Evolutionary conservation across 2,888 invertebrate genomes (phyloP), one percentile per base, ranked within the genome.

Genomic region (Athalia cordata): DNA sequence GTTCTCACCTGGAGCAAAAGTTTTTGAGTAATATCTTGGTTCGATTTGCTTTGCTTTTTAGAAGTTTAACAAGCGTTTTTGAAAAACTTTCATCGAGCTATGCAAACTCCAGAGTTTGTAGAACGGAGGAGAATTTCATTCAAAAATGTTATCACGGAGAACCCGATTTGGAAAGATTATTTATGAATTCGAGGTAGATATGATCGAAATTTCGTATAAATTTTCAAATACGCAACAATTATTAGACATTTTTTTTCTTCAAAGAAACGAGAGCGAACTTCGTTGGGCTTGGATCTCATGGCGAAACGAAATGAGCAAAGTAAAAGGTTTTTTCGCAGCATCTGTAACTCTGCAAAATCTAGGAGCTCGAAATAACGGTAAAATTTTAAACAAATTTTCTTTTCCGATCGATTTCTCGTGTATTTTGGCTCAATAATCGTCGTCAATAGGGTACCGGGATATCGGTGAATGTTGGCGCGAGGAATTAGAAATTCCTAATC

Each of bases 281-380:
- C 89, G 90, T 80, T 93, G 93, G 92, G 90, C 93, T 0, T 96
- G 96, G 96, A 86, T 91, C 13, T 90, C 90, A 5, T 96, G 95
- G 95, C 91, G 95, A 80, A 91, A 94, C 81, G 92, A 91, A 11
- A 92, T 94, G 6, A 94, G 94, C 0, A 91, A 90, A 3, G 92
- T 95, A 87, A 93, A 91, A 79, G 84, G 90, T 13, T 88, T 92
- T 3, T 96, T 93, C 86, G 87, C 88, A 4, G 86, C 89, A 72
- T 90, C 94, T 78, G 92, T 94, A 3, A 81, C 87, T 43, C 85
- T 94, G 15, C 92, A 94, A 87, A 96, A 96, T 88, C 82, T 84
- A 47, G 95, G 93, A 3, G 94, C 95, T 3, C 89, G 86, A 81
- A 91, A 92, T 81, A 94, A 93, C 86, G 95, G 95, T 95, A 86